Evolutionary conservation across 2,888 invertebrate species (phyloP), one percentile per base, ranked within the genome.

Genomic region (Allygus modestus): DNA sequence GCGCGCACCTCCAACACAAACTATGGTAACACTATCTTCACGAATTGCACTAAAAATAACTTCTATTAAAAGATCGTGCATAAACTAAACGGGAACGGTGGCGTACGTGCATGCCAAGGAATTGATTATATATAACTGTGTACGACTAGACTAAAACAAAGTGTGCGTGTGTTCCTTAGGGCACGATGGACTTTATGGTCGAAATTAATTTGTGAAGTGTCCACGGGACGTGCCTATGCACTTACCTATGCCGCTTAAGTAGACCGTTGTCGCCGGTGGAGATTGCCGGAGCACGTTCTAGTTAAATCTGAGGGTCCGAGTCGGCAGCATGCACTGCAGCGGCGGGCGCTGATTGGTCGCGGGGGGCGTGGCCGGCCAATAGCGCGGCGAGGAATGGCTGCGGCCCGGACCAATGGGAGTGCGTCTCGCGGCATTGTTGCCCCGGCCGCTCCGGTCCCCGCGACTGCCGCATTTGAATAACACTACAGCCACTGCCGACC

Each of bases 131-230:
- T 41, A 37, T 65, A 73, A 23, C 73, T 23, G 23, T 73, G 37
- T 51, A 31, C 73, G 37, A 43, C 46, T 43, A 31, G 77, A 23
- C 28, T 82, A 82, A 82, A 82, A 82, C 82, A 82, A 82, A 71
- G 73, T 54, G 82, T 82, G 54, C 82, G 82, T 82, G 82, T 46
- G 77, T 51, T 77, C 73, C 69, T 51, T 73, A 82, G 33, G 51
- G 71, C 82, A 43, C 61, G 69, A 51, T 82, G 69, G 82, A 82
- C 82, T 82, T 82, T 69, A 82, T 71, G 82, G 82, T 33, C 82
- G 71, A 82, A 82, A 82, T 82, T 82, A 82, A 82, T 82, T 82
- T 82, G 82, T 82, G 82, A 82, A 82, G 82, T 82, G 82, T 82
- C 82, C 82, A 51, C 28, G 51, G 69, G 46, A 82, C 82, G 82